Base-by-base conservation (phyloP, 2,113 vertebrate genomes). In the Cyanoliseus patagonus region DNA sequence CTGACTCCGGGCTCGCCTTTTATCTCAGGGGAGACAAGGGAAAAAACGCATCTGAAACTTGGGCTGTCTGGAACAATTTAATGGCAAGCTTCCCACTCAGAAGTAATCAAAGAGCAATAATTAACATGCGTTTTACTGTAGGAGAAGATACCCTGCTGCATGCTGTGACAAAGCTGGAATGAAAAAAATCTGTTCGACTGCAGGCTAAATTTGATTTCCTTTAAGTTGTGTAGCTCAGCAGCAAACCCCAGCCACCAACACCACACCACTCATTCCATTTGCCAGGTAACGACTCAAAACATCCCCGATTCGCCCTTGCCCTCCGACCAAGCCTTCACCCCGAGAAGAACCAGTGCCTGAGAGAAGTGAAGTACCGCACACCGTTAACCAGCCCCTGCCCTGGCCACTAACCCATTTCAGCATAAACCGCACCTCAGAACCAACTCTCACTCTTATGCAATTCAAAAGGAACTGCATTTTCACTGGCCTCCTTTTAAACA, bases 381-480 rank as follows among this genome's bases (percentile, higher is more conserved):
- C 68, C 85, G 5, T 27, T 10, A 22, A 16, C 62, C n/a, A 19
- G 85, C 79, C 85, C 82, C 90, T 86, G 87, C 77, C 81, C 96
- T 86, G 6, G 5, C 89, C 3, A 3, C 94, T 33, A 80, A 70
- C 96, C 92, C 96, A 13, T 83, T 92, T 97, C 70, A 64, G 97
- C 97, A 96, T 35, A 19, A 91, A 61, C 52, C 59, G 6, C 88
- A 41, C 95, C 97, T 97, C 97, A 80, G 70, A 96, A 97, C 92
- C 96, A 92, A 41, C 88, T 77, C 97, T 91, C 30, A 17, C 88
- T 97, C 97, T 98, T 98, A 98, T 97, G 97, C 97, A 98, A 98
- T 97, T 86, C 97, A 63, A 92, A 73, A 95, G 96, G 96, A 97
- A 95, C 95, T 88, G 92, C 95, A n/a, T 97, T 97, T 97, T 97